Evolutionary conservation across 2,888 invertebrate species (phyloP).

Genomic region (Acrobeloides nanus): DNA sequence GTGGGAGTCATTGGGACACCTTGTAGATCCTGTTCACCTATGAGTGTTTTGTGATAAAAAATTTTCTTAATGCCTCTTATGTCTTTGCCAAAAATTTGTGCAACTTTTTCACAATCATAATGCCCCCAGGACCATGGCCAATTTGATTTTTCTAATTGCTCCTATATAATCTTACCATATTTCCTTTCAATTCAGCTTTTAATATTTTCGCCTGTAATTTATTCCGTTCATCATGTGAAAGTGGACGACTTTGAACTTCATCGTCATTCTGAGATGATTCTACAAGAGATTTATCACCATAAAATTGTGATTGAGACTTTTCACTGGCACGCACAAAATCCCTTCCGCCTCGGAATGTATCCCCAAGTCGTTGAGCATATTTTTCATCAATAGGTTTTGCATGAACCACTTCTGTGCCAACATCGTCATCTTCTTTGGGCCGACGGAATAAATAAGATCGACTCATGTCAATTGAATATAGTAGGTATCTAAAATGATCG

Average conservation of each 20-base stretch:
- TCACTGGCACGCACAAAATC: constrained; percentile 24
- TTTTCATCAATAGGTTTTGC: constrained; percentile 38
- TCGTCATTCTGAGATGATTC: constrained; percentile 5
- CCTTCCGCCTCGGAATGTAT: constrained; percentile 17
- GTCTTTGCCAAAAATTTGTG: too few species aligned
- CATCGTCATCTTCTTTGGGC: constrained; percentile 34
- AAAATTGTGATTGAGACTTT: constrained; percentile 16
- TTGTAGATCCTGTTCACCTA: too few species aligned
- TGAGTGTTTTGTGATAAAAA: too few species aligned
- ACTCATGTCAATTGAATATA: constrained; percentile 9
- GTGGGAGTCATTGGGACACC: too few species aligned
- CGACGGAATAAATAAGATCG: constrained; percentile 31
- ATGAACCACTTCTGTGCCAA: constrained; percentile 21
- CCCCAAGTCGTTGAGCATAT: constrained; percentile 31
- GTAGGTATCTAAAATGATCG: neutral
- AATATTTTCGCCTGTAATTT: constrained; percentile 79
- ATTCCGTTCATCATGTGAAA: constrained; percentile 67
- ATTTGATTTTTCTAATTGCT: too few species aligned
- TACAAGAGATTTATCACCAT: constrained; percentile 13
- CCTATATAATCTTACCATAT: constrained; percentile 60
- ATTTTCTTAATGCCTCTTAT: too few species aligned
- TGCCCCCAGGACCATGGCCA: too few species aligned
- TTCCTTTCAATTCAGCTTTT: constrained; percentile 87
- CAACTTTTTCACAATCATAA: too few species aligned
- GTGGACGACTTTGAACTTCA: constrained; percentile 3